Conservation (phyloP, 2,797 vertebrate species). For the Enteromius paludinosus region DNA sequence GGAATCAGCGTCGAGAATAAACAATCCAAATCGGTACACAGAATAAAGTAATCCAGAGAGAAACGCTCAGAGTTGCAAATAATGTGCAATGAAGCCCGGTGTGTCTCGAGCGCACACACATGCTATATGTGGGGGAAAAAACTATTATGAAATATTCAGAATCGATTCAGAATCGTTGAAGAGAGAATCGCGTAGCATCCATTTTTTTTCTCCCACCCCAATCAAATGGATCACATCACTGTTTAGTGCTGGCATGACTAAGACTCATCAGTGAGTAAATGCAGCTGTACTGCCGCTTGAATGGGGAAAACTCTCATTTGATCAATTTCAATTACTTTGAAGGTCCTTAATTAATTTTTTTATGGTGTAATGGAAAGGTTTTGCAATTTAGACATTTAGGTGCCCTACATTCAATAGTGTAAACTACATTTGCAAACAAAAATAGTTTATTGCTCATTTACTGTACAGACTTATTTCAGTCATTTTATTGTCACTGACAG, state of each 20-base stretch:
- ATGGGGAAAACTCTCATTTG: too few relatives aligned
- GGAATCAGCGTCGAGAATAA: too few relatives aligned
- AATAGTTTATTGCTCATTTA: neutral
- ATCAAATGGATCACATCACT: neutral
- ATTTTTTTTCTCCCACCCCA: too few relatives aligned
- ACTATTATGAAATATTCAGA: too few relatives aligned
- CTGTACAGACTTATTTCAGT: constrained; percentile 29
- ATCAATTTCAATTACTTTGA: neutral
- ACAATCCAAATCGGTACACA: too few relatives aligned
- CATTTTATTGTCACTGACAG: constrained; percentile 9
- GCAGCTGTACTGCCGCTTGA: neutral
- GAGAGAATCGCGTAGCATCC: too few relatives aligned
- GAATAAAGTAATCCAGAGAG: too few relatives aligned
- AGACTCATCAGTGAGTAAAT: neutral
- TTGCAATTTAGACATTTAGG: neutral
- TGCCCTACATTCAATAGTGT: neutral
- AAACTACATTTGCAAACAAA: neutral
- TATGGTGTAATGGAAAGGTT: neutral
- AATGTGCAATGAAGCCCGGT: too few relatives aligned
- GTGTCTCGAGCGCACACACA: accelerated
- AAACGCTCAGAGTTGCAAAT: too few relatives aligned
- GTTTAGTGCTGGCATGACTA: neutral
- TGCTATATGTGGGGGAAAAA: too few relatives aligned
- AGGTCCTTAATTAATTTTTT: neutral
- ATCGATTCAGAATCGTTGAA: too few relatives aligned